A percentile compares a stretch with the other conserved stretches of the same genome.
Conservation (phyloP, 2,797 vertebrate species). For the Champsocephalus esox region DNA sequence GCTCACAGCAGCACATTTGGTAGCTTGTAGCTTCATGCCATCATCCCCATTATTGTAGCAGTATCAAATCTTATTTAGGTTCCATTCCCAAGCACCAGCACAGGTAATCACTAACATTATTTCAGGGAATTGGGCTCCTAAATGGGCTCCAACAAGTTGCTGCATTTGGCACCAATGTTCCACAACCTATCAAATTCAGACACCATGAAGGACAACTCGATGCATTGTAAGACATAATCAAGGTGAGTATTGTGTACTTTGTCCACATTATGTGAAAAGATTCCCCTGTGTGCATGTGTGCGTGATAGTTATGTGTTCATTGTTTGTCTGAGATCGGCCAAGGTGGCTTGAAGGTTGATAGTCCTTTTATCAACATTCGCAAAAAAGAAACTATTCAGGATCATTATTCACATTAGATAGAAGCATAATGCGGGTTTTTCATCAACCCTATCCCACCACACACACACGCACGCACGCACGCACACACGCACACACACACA, state of each 20-base stretch:
- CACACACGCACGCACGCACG: constrained; percentile 9
- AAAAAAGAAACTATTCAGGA: constrained; percentile 54
- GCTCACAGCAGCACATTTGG: background rate
- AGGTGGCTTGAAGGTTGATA: constrained; percentile 49
- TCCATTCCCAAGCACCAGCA: background rate
- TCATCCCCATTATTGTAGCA: background rate
- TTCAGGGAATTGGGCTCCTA: constrained; percentile 18
- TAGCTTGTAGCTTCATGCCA: constrained; percentile 8
- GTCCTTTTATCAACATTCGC: constrained; percentile 23
- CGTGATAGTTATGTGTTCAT: background rate
- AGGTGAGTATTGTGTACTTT: constrained; percentile 10
- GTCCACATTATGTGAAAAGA: constrained; percentile 7
- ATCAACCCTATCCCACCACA: background rate
- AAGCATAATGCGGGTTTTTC: constrained; percentile 9
- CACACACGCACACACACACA: constrained; percentile 30
- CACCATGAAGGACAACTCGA: constrained; percentile 25
- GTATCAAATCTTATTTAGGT: background rate
- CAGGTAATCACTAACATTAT: background rate
- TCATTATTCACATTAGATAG: constrained; percentile 60
- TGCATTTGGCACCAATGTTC: constrained; percentile 15
- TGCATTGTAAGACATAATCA: constrained; percentile 1
- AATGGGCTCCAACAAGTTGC: constrained; percentile 18
- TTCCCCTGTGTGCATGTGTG: background rate
- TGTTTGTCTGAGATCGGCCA: constrained; percentile 36
- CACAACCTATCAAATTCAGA: constrained; percentile 20